These are phyloP conservation scores for Pristis pectinata DNA, from an alignment of 2,797 vertebrate species.

Conservation along the genomic window DNA sequence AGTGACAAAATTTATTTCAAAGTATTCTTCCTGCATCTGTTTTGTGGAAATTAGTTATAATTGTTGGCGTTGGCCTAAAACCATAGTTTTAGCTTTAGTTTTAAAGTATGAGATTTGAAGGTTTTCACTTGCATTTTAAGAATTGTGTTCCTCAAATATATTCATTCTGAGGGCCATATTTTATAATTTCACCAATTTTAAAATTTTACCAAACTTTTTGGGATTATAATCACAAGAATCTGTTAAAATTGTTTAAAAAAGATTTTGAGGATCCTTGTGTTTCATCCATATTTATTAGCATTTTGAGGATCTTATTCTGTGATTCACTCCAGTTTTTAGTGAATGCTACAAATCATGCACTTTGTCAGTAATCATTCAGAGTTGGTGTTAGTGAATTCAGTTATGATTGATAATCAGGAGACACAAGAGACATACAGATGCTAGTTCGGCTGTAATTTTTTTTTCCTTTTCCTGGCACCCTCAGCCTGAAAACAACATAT, in stretches of 20 bases:
- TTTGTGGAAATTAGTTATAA: neutral
- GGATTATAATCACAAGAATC: neutral
- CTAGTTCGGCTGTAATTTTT: neutral
- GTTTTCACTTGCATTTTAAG: neutral
- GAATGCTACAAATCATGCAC: neutral
- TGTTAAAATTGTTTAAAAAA: too few species aligned
- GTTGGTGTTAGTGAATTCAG: neutral
- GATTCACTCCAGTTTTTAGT: neutral
- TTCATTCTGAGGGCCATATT: neutral
- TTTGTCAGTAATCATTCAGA: neutral
- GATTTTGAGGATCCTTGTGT: neutral
- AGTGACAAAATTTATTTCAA: neutral
- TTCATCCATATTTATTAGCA: neutral
- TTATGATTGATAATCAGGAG: neutral
- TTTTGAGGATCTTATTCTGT: neutral
- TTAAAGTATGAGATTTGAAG: neutral
- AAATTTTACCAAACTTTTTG: too few species aligned
- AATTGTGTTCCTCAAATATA: too few species aligned
- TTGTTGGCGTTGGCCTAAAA: neutral
- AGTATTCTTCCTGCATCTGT: neutral
- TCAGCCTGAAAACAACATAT: constrained; percentile 67
- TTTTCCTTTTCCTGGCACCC: constrained; percentile 27
- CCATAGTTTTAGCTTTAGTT: neutral
- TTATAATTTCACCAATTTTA: neutral
- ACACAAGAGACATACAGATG: too few species aligned